phyloP scores from a whole-genome alignment of 2,113 vertebrate species.

The Colossoma macropomum region DNA sequence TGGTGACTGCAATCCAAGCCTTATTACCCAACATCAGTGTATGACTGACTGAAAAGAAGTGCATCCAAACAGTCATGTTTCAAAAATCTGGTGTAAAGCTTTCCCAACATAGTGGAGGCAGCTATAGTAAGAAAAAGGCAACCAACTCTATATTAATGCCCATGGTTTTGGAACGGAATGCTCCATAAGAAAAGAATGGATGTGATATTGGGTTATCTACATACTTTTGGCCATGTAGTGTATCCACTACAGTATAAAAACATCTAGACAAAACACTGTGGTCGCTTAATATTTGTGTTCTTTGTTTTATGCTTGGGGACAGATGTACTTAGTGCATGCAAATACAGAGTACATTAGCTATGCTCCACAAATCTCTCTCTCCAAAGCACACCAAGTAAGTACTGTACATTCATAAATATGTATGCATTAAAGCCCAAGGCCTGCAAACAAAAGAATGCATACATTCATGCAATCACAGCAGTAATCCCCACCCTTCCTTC shows the following conservation, averaged over 20 bases:
- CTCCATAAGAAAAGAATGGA: too few species aligned
- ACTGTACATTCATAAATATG: constrained; percentile 9
- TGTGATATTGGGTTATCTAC: not conserved
- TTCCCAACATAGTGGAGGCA: too few species aligned
- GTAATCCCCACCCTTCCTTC: not conserved
- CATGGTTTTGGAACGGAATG: too few species aligned
- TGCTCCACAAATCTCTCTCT: too few species aligned
- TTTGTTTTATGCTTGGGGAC: constrained; percentile 2
- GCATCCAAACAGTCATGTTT: too few species aligned
- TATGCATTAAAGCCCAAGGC: not conserved
- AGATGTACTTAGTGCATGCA: constrained; percentile 4
- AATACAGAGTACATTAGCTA: constrained; percentile 4
- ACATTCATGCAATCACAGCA: not conserved
- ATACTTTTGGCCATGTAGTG: too few species aligned
- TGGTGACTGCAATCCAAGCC: too few species aligned
- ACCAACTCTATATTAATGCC: too few species aligned
- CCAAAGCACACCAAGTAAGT: not conserved
- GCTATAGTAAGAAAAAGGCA: too few species aligned
- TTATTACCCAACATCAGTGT: too few species aligned
- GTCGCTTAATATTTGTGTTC: constrained; percentile 1
- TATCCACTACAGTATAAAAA: not conserved
- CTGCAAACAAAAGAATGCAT: not conserved
- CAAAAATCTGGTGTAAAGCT: too few species aligned
- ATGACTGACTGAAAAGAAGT: too few species aligned
- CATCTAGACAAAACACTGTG: not conserved